Percentiles rank a stretch among this genome's conserved stretches.
phyloP scores from a whole-genome alignment of 2,888 invertebrate genomes.

The Gibbula magus region DNA sequence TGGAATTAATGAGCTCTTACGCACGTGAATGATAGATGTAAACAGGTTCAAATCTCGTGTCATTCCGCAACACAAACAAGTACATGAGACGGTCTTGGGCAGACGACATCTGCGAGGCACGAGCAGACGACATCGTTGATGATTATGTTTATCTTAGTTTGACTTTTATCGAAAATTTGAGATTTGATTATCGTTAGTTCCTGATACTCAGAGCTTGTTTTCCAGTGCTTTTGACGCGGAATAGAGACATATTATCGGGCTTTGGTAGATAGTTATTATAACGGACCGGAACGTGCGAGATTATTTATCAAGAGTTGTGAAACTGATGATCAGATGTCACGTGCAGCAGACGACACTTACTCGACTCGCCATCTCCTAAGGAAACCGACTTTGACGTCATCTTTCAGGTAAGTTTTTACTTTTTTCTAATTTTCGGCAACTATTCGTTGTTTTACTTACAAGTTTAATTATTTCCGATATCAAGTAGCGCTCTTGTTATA shows the following conservation, averaged over 20 bases:
- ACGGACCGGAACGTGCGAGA: neutral
- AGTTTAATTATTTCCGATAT: constrained; percentile 15
- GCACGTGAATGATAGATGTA: constrained; percentile 24
- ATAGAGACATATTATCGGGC: neutral
- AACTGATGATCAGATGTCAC: neutral
- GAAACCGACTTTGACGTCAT: neutral
- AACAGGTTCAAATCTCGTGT: constrained; percentile 21
- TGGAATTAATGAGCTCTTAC: constrained; percentile 20
- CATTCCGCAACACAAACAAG: constrained; percentile 21
- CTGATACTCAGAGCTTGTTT: neutral
- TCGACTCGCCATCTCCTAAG: neutral
- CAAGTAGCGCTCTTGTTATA: neutral
- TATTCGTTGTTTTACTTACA: neutral
- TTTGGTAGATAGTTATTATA: neutral
- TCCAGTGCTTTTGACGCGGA: neutral
- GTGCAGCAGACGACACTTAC: neutral
- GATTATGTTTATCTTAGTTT: constrained; percentile 17
- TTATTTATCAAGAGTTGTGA: neutral
- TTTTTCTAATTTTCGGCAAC: neutral
- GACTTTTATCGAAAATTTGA: constrained; percentile 19
- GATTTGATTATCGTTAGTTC: constrained; percentile 19
- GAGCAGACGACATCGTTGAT: constrained; percentile 15
- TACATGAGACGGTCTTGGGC: constrained; percentile 13
- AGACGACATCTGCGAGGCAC: constrained; percentile 19
- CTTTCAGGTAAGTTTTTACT: neutral